Percentiles rank a stretch among this genome's conserved stretches.
Conservation (phyloP, 2,797 vertebrate species). For the Arnoldichthys spilopterus region DNA sequence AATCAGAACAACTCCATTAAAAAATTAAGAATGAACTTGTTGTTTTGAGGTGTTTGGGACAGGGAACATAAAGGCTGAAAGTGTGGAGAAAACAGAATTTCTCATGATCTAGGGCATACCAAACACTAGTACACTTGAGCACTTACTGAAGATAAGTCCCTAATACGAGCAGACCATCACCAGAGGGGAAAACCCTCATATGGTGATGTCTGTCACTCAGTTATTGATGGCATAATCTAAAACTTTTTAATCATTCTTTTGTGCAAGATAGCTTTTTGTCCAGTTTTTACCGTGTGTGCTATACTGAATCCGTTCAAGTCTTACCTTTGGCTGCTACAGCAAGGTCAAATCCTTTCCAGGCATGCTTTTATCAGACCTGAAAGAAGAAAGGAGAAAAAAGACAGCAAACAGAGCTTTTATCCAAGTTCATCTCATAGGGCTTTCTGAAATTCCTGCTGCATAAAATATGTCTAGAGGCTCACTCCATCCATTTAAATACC, state of each 20-base stretch:
- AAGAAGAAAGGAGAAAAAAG: not conserved
- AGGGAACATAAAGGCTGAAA: no score
- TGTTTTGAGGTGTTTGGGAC: no score
- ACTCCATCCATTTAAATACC: not conserved
- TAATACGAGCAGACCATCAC: not conserved
- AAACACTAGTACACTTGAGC: not conserved
- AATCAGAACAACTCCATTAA: no score
- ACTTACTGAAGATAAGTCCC: not conserved
- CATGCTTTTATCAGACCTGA: not conserved
- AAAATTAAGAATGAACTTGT: no score
- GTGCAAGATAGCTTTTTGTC: no score
- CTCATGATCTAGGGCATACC: no score
- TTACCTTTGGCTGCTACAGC: not conserved
- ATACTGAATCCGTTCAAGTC: not conserved
- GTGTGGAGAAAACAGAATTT: no score
- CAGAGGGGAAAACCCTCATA: no score
- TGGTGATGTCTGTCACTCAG: no score
- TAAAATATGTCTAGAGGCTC: not conserved
- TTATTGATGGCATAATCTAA: no score
- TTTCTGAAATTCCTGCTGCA: not conserved
- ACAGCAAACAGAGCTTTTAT: not conserved
- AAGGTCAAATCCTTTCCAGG: not conserved
- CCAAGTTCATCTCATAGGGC: not conserved
- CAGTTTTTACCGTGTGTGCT: not conserved
- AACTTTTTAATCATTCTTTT: no score